These are phyloP conservation scores for Drosophila niveifrons DNA, from an alignment of 2,888 invertebrate genomes.

Conservation along the genomic window DNA sequence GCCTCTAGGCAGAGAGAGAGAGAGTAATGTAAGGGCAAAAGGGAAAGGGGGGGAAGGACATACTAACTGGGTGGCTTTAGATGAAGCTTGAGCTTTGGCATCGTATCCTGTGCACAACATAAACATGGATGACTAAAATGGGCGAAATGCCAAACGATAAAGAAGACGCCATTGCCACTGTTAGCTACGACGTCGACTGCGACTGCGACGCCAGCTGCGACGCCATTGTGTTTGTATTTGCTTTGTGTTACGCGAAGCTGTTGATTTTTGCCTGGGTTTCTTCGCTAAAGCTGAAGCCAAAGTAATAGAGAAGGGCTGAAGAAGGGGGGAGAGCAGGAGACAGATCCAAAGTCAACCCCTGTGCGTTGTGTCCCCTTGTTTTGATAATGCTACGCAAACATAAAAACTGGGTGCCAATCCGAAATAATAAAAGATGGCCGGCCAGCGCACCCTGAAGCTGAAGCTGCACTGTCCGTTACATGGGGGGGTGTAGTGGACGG, in stretches of 20 bases:
- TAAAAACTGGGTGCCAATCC: conserved; percentile 82
- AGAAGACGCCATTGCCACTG: conserved; percentile 71
- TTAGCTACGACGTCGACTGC: conserved; percentile 14
- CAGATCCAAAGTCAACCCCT: conserved; percentile 66
- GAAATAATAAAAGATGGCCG: conserved; percentile 81
- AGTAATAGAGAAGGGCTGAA: background rate
- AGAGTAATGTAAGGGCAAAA: background rate
- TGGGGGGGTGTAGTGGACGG: background rate
- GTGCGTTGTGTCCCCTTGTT: conserved; percentile 79
- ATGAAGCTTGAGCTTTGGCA: conserved; percentile 59
- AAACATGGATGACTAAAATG: conserved; percentile 81
- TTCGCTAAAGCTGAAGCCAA: conserved; percentile 44
- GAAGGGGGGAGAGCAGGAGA: background rate
- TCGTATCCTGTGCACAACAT: conserved; percentile 60
- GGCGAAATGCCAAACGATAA: conserved; percentile 83
- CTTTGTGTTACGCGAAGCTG: conserved; percentile 72
- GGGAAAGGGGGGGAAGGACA: conserved; percentile 29
- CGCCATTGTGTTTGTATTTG: conserved; percentile 71
- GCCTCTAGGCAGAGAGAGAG: conserved; percentile 62
- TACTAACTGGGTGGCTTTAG: conserved; percentile 58
- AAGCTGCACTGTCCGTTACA: conserved; percentile 32
- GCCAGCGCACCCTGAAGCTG: conserved; percentile 66
- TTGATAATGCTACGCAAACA: conserved; percentile 82
- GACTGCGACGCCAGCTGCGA: conserved; percentile 18
- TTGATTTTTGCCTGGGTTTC: conserved; percentile 66